Conservation (phyloP, 2,113 vertebrate species). For the Regulus satrapa region DNA sequence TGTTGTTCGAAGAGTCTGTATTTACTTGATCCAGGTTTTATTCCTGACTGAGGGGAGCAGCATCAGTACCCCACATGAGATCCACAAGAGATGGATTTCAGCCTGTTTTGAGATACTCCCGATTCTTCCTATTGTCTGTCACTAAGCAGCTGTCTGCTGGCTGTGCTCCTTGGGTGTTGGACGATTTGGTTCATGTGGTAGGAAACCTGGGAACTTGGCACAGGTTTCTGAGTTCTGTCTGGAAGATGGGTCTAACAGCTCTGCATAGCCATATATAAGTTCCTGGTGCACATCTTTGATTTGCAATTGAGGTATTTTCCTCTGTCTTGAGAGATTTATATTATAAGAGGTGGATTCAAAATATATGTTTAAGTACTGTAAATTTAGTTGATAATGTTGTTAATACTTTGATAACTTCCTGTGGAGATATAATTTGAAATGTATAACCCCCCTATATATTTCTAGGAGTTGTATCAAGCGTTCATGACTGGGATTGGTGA, state of each 20-base stretch:
- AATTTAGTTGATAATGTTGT: background rate
- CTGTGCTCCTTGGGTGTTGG: background rate
- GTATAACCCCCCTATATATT: background rate
- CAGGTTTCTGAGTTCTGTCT: background rate
- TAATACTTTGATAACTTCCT: background rate
- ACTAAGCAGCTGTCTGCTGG: background rate
- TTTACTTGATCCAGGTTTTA: background rate
- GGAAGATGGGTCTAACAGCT: background rate
- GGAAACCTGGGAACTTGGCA: background rate
- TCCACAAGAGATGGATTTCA: background rate
- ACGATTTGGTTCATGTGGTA: background rate
- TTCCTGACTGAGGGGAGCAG: background rate
- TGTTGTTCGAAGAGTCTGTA: background rate
- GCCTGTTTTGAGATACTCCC: background rate
- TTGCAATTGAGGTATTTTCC: background rate
- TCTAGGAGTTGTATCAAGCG: background rate
- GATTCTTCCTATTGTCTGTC: background rate
- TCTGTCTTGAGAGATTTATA: background rate
- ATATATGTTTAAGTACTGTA: background rate
- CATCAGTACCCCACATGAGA: background rate
- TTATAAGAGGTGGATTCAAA: background rate
- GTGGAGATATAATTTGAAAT: background rate
- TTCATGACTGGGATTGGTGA: background rate
- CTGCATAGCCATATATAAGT: background rate
- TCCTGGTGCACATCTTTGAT: background rate